phyloP scores from a whole-genome alignment of 2,797 vertebrate genomes.

The Crenichthys baileyi region DNA sequence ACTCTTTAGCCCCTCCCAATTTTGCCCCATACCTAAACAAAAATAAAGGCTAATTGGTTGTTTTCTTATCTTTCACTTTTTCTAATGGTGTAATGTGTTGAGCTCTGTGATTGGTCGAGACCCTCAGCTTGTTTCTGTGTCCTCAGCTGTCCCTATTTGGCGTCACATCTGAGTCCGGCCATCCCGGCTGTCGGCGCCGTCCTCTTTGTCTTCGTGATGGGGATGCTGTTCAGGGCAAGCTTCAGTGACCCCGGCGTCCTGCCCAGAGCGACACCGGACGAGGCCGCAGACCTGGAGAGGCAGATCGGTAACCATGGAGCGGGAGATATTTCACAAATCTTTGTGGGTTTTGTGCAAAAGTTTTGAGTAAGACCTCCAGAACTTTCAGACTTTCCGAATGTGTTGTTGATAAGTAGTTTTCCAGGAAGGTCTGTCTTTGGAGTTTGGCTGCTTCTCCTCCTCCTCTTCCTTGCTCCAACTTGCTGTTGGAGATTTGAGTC shows the following conservation, averaged over 20 bases:
- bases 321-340: background rate
- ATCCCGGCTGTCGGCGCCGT: slow-evolving; percentile 89
- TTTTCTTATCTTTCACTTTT: too few species aligned
- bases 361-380: background rate
- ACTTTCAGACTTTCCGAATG: background rate
- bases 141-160: slow-evolving; percentile 90
- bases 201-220: slow-evolving; percentile 94
- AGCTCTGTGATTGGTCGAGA: slow-evolving; percentile 4
- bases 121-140: slow-evolving; percentile 4
- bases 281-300: slow-evolving; percentile 92
- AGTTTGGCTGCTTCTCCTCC: background rate
- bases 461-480: background rate
- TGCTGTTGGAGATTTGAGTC: background rate
- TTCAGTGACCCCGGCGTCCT: slow-evolving; percentile 95
- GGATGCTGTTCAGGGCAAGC: slow-evolving; percentile 91
- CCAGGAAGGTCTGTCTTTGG: background rate
- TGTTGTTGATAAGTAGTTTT: background rate
- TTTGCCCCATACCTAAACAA: too few species aligned
- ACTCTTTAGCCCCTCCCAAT: too few species aligned
- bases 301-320: slow-evolving; percentile 86
- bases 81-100: too few species aligned
- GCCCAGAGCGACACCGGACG: slow-evolving; percentile 90
- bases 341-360: background rate
- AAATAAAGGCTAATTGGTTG: too few species aligned
- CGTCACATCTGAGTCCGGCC: slow-evolving; percentile 90